A percentile compares a stretch with the other conserved stretches of the same genome.
phyloP scores from a whole-genome alignment of 2,888 invertebrate species.

The Molanna angustata region DNA sequence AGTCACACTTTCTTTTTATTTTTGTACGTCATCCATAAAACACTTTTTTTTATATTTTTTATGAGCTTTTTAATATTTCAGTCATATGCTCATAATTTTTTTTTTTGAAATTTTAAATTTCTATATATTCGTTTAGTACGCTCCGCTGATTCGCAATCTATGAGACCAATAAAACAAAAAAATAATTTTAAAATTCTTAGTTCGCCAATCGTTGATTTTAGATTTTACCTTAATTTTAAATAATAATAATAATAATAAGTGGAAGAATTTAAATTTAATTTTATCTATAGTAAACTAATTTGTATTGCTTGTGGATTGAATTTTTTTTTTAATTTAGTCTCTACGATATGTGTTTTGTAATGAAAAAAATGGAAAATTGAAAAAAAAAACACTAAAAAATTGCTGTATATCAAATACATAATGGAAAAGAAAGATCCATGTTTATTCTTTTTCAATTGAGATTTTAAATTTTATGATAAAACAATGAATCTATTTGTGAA shows the following conservation, averaged over 20 bases:
- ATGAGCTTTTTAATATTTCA: background rate
- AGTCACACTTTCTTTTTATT: background rate
- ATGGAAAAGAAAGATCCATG: too few relatives aligned
- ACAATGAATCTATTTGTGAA: too few relatives aligned
- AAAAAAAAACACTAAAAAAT: too few relatives aligned
- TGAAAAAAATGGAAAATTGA: too few relatives aligned
- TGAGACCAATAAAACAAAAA: conserved; percentile 25
- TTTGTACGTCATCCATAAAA: background rate
- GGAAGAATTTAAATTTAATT: background rate
- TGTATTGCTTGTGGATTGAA: background rate
- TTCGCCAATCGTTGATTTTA: background rate
- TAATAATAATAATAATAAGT: background rate
- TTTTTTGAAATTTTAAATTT: conserved; percentile 7
- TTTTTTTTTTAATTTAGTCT: background rate
- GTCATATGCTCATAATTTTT: conserved; percentile 5
- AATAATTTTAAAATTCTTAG: conserved; percentile 3
- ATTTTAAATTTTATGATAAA: too few relatives aligned
- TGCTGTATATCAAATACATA: too few relatives aligned
- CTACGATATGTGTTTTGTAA: background rate
- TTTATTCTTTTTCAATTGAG: too few relatives aligned
- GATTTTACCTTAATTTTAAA: background rate
- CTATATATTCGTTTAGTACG: conserved; percentile 19
- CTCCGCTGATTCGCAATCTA: conserved; percentile 31
- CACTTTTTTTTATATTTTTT: background rate
- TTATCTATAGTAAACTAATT: background rate